Conservation (phyloP, 2,888 invertebrate genomes). For the Geotrupes spiniger region DNA sequence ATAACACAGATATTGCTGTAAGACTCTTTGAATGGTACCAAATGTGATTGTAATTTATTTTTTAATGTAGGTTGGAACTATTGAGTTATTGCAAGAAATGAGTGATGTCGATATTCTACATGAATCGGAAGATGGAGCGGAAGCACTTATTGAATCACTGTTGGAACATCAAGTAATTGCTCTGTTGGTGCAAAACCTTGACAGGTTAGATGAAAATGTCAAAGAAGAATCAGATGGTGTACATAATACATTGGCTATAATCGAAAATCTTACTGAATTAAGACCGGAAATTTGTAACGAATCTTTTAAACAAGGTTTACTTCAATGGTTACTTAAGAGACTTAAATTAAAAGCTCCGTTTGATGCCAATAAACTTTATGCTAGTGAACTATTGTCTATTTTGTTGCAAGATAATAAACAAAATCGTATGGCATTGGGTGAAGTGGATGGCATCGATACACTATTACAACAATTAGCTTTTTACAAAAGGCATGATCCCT, state of each 20-base stretch:
- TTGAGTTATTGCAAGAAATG: constrained; percentile 72
- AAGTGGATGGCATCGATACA: constrained; percentile 93
- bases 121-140: constrained; percentile 90
- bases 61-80: constrained; percentile 47
- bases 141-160: constrained; percentile 81
- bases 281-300: constrained; percentile 79
- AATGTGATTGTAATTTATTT: constrained; percentile 10
- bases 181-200: constrained; percentile 87
- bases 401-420: constrained; percentile 86
- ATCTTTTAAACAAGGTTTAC: constrained; percentile 85
- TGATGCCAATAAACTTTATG: constrained; percentile 93
- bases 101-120: constrained; percentile 95
- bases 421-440: constrained; percentile 80
- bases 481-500: constrained; percentile 93
- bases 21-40: constrained; percentile 26
- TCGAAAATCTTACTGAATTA: constrained; percentile 95
- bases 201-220: constrained; percentile 86
- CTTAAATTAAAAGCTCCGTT: constrained; percentile 85
- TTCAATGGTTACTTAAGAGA: constrained; percentile 90
- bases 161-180: constrained; percentile 89
- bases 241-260: constrained; percentile 82
- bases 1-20: constrained; percentile 83
- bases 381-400: constrained; percentile 94
- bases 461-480: constrained; percentile 91
- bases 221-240: constrained; percentile 96